phyloP scores from a whole-genome alignment of 2,113 vertebrate genomes.

The Plotosus lineatus region DNA sequence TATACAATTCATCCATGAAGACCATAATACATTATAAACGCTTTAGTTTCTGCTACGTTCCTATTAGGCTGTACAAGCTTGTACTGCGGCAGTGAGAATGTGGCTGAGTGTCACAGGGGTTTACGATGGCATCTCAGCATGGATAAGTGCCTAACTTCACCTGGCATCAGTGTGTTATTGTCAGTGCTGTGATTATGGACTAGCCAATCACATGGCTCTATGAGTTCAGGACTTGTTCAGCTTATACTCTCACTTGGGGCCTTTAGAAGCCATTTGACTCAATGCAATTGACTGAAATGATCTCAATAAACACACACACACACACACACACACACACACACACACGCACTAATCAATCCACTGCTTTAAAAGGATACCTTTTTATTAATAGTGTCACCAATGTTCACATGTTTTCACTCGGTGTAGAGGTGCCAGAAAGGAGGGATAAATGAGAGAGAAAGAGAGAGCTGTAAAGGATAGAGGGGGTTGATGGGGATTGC shows the following conservation, averaged over 20 bases:
- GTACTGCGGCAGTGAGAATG: too few species aligned
- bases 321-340: slow-evolving; percentile 11
- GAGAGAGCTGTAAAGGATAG: background rate
- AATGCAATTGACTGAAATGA: slow-evolving; percentile 1
- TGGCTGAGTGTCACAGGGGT: too few species aligned
- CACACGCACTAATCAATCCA: background rate
- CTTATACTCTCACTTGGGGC: background rate
- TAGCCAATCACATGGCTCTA: background rate
- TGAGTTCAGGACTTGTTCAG: background rate
- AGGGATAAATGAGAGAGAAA: background rate
- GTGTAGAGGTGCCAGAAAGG: background rate
- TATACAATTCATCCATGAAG: too few species aligned
- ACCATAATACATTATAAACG: too few species aligned
- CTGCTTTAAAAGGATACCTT: background rate
- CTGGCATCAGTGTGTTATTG: background rate
- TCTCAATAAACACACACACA: background rate
- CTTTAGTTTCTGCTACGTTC: too few species aligned
- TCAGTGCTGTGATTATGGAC: background rate
- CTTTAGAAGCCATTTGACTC: slow-evolving; percentile 17
- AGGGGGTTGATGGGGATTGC: background rate
- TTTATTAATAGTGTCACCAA: background rate
- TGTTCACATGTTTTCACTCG: background rate
- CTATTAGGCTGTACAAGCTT: too few species aligned
- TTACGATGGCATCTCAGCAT: too few species aligned
- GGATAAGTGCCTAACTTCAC: too few species aligned